A percentile compares a stretch with the other conserved stretches of the same genome.
These are phyloP conservation scores for Apostichopus japonicus DNA, from an alignment of 35 echinoderm and acorn worm species.

Conservation along the genomic window DNA sequence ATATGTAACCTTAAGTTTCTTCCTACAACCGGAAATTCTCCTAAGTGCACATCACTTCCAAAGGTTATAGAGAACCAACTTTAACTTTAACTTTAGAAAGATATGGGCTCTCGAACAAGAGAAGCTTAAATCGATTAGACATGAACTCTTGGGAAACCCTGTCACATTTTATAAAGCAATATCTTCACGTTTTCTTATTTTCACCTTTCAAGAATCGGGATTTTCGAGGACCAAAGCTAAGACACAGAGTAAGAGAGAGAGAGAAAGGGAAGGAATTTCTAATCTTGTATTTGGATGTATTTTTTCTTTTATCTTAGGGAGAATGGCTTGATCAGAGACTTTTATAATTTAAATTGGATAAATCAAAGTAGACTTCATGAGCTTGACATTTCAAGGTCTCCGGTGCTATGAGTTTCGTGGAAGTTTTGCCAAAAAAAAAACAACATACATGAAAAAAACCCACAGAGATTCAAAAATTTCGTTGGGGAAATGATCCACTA, in stretches of 20 bases:
- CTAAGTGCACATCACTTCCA: no score
- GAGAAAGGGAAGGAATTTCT: background rate
- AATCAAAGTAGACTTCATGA: background rate
- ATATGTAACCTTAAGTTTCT: no score
- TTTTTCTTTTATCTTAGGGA: no score
- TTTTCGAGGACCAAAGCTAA: background rate
- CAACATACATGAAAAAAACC: no score
- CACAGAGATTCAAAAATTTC: no score
- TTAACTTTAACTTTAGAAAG: no score
- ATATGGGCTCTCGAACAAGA: background rate
- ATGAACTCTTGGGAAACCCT: background rate
- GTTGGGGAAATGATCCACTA: no score
- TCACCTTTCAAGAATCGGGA: background rate
- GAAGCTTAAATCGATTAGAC: background rate
- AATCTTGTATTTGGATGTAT: no score
- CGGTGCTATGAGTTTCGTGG: no score
- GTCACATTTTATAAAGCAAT: background rate
- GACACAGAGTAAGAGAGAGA: background rate
- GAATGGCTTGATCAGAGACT: background rate
- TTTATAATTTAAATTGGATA: background rate
- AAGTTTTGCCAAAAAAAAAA: no score
- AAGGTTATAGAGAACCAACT: no score
- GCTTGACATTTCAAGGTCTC: background rate
- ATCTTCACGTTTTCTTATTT: background rate
- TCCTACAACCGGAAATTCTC: no score